Conservation (phyloP, 30 jellyfish, hydroid and myxozoan genomes). For the Aurelia sp. region DNA sequence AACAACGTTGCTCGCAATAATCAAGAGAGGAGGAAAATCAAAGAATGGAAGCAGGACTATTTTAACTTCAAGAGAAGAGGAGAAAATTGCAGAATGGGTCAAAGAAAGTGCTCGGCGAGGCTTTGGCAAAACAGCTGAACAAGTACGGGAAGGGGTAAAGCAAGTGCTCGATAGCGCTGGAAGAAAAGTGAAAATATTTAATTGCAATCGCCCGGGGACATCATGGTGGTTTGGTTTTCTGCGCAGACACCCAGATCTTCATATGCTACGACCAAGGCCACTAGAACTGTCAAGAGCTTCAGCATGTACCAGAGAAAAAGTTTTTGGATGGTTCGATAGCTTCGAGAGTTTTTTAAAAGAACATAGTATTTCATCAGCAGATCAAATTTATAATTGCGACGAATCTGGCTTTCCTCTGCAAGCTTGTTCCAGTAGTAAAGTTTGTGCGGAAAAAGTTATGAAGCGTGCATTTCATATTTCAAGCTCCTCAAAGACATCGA, state of each 20-base stretch:
- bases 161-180: slow-evolving; percentile 32
- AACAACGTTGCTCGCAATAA: background rate
- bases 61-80: slow-evolving; percentile 5
- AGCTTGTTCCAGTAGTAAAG: background rate
- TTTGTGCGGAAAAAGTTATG: background rate
- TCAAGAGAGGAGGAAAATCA: background rate
- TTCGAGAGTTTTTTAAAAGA: slow-evolving; percentile 7
- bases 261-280: slow-evolving; percentile 13
- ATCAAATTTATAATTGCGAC: background rate
- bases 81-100: slow-evolving; percentile 21
- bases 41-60: background rate
- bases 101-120: slow-evolving; percentile 14
- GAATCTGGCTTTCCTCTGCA: background rate
- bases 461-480: background rate
- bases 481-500: too few relatives aligned
- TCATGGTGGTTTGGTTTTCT: slow-evolving; percentile 24
- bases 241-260: background rate
- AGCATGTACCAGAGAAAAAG: slow-evolving; percentile 12
- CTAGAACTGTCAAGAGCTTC: slow-evolving; percentile 4
- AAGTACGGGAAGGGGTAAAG: slow-evolving; percentile 7
- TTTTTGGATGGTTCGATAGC: slow-evolving; percentile 10
- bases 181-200: background rate
- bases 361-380: background rate
- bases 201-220: background rate
- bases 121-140: slow-evolving; percentile 5